Evolutionary conservation across 1,140 invertebrate genomes (phyloP).

Genomic region (Drosophila sproati): DNA sequence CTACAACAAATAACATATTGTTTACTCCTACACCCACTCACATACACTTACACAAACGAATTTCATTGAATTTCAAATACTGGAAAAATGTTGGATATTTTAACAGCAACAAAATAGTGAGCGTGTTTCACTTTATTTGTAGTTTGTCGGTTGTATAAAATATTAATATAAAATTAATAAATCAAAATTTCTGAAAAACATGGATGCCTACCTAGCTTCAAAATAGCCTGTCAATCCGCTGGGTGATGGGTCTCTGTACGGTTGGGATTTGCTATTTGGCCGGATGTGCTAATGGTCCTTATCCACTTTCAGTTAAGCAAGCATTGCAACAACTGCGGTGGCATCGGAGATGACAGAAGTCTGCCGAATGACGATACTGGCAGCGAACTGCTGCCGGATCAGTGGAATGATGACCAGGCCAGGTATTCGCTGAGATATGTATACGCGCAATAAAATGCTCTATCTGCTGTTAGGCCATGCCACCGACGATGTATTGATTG

Average conservation of each 20-base stretch:
- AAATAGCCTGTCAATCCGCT: background rate
- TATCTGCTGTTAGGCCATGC: conserved; percentile 88
- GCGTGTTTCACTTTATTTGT: background rate
- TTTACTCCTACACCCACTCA: too few relatives aligned
- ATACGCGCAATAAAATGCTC: conserved; percentile 86
- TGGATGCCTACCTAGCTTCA: background rate
- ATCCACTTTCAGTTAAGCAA: conserved; percentile 89
- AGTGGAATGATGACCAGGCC: conserved; percentile 87
- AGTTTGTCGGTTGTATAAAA: background rate
- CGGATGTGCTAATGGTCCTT: conserved; percentile 89
- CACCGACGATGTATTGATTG: conserved; percentile 87
- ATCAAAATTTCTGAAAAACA: conserved; percentile 4
- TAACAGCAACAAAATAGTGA: background rate
- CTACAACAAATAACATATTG: too few relatives aligned
- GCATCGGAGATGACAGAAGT: conserved; percentile 88
- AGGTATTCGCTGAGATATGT: conserved; percentile 87
- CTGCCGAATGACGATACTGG: conserved; percentile 86
- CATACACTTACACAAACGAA: too few relatives aligned
- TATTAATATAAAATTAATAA: too few relatives aligned
- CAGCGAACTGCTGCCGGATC: conserved; percentile 88
- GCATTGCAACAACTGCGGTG: conserved; percentile 88
- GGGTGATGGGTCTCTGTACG: conserved; percentile 85
- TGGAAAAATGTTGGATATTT: background rate
- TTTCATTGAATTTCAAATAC: background rate
- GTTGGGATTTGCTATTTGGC: conserved; percentile 89